Evolutionary conservation across 2,888 invertebrate species (phyloP), one percentile per base, ranked within the genome.

Genomic region (Plebejus anna): DNA sequence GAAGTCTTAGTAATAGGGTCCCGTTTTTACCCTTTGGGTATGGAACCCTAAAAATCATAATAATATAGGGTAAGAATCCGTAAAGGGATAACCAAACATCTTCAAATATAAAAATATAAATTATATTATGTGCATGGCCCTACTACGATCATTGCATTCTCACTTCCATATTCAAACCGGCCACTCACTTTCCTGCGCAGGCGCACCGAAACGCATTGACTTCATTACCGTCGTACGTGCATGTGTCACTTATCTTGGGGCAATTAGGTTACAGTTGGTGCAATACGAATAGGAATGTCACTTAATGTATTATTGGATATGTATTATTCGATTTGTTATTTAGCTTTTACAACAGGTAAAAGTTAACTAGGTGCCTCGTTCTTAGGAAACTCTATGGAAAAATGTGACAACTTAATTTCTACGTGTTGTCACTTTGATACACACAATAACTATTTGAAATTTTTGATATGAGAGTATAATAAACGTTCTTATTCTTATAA

Each of bases 131-230:
- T 42, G 70, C 66, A 42, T 78, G 81, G 55, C 81, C 82, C 81
- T 82, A 79, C 61, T 28, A 78, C 73, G 80, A 79, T 77, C 38
- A 79, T 82, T 81, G 84, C 87, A 84, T 87, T 88, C 86, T 86
- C 85, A 84, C 84, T 86, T 86, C 89, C 88, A 89, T 89, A 90
- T 89, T 85, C 86, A 87, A 86, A 84, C 84, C 82, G 84, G 83
- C 89, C 88, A 89, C 88, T 91, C 89, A 89, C 90, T 91, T 89
- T 90, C 89, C 86, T 87, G 84, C 86, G 88, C 82, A 83, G 83
- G 86, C 89, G 87, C 85, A 84, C 83, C 81, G 86, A 84, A 87
- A 88, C 81, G 83, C 87, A 88, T 87, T 85, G 86, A 87, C 85
- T 88, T 88, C 86, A 88, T 89, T 88, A 88, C 82, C 82, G 9